Percentiles rank a stretch among this genome's conserved stretches.
phyloP scores from a whole-genome alignment of 37 sponge, comb jelly and placozoan genomes.

The Beroe forskalii region DNA sequence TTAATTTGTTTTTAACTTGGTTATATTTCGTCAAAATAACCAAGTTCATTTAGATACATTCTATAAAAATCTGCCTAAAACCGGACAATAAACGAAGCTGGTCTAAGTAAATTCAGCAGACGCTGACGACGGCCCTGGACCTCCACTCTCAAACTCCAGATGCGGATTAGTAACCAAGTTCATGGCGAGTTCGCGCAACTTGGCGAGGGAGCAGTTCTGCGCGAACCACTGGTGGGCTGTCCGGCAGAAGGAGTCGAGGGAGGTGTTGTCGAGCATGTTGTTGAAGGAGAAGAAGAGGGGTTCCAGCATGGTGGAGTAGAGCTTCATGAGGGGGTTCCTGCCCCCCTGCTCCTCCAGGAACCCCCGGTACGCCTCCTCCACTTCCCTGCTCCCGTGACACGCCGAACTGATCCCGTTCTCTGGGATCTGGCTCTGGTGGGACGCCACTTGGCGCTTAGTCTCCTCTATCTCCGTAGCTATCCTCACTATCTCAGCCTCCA shows the following conservation, averaged over 20 bases:
- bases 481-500: constrained; percentile 41
- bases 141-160: constrained; percentile 48
- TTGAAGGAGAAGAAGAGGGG: constrained; percentile 64
- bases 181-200: not conserved
- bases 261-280: constrained; percentile 56
- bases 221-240: constrained; percentile 50
- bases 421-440: constrained; percentile 49
- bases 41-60: too few relatives aligned
- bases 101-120: too few relatives aligned
- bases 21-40: too few relatives aligned
- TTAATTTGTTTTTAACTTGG: too few relatives aligned
- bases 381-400: constrained; percentile 10
- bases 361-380: constrained; percentile 6
- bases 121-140: too few relatives aligned
- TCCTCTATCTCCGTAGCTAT: not conserved
- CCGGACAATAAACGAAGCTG: too few relatives aligned
- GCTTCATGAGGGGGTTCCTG: constrained; percentile 40
- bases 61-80: too few relatives aligned
- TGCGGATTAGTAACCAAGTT: not conserved
- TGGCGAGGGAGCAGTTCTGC: constrained; percentile 20
- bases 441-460: not conserved
- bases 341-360: constrained; percentile 37
- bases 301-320: constrained; percentile 49
- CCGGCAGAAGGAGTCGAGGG: constrained; percentile 50
- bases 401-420: constrained; percentile 64